Conservation (phyloP, 2,113 vertebrate genomes). For the Zosterops japonicus region DNA sequence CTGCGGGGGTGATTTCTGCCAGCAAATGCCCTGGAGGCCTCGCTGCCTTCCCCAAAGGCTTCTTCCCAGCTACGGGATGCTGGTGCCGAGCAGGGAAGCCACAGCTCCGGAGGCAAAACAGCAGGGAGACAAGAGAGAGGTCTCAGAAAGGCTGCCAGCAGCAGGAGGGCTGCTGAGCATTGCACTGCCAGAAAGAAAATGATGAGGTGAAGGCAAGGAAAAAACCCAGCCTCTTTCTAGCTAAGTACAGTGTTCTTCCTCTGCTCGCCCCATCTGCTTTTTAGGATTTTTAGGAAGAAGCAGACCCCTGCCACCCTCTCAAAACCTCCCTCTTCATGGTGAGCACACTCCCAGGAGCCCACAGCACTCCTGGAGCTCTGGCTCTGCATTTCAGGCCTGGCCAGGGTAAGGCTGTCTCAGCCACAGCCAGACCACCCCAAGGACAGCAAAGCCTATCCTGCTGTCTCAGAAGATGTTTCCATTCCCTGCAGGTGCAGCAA, state of each 20-base stretch:
- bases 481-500: not conserved
- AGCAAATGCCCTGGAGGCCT: not conserved
- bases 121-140: not conserved
- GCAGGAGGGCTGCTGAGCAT: not conserved
- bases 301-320: not conserved
- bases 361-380: not conserved
- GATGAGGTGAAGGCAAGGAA: not conserved
- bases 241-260: not conserved
- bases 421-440: not conserved
- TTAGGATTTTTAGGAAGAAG: not conserved
- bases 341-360: not conserved
- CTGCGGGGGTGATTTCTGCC: not conserved
- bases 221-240: rapidly evolving
- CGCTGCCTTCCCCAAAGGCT: not conserved
- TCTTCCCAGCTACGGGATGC: not conserved
- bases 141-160: not conserved
- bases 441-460: not conserved
- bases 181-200: not conserved
- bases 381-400: not conserved
- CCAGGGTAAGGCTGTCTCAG: not conserved
- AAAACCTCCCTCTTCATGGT: not conserved
- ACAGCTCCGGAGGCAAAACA: not conserved
- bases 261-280: not conserved
- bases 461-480: not conserved
- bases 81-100: not conserved